phyloP scores from a whole-genome alignment of 2,797 vertebrate genomes.

The Sebastes hopkinsi region DNA sequence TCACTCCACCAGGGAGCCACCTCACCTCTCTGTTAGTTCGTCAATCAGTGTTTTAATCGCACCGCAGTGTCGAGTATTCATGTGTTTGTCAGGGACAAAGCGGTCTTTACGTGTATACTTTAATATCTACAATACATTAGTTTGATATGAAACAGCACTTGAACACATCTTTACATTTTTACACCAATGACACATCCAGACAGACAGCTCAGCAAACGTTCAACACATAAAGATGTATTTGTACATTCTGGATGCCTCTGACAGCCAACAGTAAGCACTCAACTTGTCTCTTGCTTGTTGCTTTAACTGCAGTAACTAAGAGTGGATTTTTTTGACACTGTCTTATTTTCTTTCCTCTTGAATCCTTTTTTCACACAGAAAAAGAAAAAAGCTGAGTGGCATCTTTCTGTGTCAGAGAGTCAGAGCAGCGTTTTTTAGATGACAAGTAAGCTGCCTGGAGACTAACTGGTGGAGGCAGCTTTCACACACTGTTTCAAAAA shows the following conservation, averaged over 20 bases:
- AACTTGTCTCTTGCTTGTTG: background rate
- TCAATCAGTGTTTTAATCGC: conserved; percentile 46
- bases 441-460: conserved; percentile 20
- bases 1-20: conserved; percentile 36
- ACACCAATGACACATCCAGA: background rate
- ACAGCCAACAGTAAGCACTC: background rate
- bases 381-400: conserved; percentile 17
- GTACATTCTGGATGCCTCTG: background rate
- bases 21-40: conserved; percentile 22
- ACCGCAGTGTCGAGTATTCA: background rate
- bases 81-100: background rate
- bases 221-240: background rate
- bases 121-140: background rate
- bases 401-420: conserved; percentile 38
- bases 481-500: background rate
- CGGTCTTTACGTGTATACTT: background rate
- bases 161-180: background rate
- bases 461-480: background rate
- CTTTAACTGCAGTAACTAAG: background rate
- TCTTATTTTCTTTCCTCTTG: conserved; percentile 18
- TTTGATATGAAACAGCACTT: background rate
- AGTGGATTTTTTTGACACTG: conserved; percentile 15
- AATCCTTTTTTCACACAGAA: background rate
- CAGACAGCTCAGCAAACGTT: background rate
- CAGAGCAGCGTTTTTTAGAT: conserved; percentile 30